Evolutionary conservation across 2,888 invertebrate species (phyloP).

Genomic region (Mellilla xanthometata): DNA sequence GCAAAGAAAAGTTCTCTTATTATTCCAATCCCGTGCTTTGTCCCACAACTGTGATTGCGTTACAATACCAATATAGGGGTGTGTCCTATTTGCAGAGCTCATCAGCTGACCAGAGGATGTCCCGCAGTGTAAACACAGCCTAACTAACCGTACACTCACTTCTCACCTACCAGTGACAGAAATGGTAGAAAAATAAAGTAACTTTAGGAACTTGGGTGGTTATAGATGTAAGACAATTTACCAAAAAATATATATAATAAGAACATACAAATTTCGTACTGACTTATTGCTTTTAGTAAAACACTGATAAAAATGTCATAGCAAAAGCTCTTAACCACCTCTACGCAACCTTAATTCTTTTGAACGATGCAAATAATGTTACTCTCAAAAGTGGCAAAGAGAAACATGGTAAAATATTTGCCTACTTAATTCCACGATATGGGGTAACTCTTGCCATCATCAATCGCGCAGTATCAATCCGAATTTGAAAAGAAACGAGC

Average conservation of each 20-base stretch:
- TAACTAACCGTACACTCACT: constrained; percentile 69
- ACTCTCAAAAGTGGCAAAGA: constrained; percentile 10
- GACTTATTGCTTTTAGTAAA: too few relatives aligned
- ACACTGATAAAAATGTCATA: too few relatives aligned
- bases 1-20: background rate
- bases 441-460: constrained; percentile 17
- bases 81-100: constrained; percentile 58
- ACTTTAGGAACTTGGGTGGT: too few relatives aligned
- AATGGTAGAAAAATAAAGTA: too few relatives aligned
- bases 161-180: constrained; percentile 25
- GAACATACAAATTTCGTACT: too few relatives aligned
- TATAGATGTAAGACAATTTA: too few relatives aligned
- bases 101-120: constrained; percentile 63
- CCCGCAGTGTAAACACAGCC: constrained; percentile 53
- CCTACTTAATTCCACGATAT: constrained; percentile 28
- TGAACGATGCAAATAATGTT: too few relatives aligned
- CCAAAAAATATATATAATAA: too few relatives aligned
- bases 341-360: too few relatives aligned
- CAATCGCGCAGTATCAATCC: constrained; percentile 39
- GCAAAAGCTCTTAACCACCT: too few relatives aligned
- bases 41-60: constrained; percentile 54
- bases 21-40: constrained; percentile 27
- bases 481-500: constrained; percentile 58
- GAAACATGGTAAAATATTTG: constrained; percentile 20
- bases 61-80: constrained; percentile 46